Conservation (phyloP, 2,113 vertebrate genomes). For the Cacatua alba region DNA sequence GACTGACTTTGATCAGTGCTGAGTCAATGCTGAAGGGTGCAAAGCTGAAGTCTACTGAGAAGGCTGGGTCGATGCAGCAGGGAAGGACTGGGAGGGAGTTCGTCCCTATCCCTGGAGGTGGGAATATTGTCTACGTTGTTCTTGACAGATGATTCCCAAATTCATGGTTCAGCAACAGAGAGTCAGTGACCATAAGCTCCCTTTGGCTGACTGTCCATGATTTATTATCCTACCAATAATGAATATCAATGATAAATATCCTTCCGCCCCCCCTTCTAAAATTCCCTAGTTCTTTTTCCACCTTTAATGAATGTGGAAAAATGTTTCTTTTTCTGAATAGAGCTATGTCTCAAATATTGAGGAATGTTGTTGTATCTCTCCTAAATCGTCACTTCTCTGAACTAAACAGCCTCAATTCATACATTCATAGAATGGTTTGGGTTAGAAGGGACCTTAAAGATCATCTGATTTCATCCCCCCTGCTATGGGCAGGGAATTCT, state of each 20-base stretch:
- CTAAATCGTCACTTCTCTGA: not conserved
- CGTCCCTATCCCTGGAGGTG: not conserved
- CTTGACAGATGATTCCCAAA: not conserved
- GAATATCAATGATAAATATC: not conserved
- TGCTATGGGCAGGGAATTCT: not conserved
- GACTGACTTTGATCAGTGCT: not conserved
- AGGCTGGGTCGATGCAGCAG: rapidly evolving
- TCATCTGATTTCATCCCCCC: not conserved
- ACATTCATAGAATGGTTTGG: not conserved
- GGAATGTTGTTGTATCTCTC: not conserved
- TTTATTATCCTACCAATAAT: not conserved
- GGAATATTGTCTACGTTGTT: not conserved
- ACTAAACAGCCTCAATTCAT: not conserved
- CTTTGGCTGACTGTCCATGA: not conserved
- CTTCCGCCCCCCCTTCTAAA: not conserved
- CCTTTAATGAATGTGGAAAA: not conserved
- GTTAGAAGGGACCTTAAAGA: not conserved
- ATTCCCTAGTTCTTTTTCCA: not conserved
- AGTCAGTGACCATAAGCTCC: not conserved
- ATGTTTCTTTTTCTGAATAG: not conserved
- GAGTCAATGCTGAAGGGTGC: not conserved
- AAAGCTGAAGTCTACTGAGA: not conserved
- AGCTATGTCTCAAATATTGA: not conserved
- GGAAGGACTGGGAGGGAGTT: not conserved
- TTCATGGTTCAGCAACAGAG: not conserved